Percentiles rank a stretch among this genome's conserved stretches.
phyloP scores from a whole-genome alignment of 2,113 vertebrate genomes.

The Antigone vipio region DNA sequence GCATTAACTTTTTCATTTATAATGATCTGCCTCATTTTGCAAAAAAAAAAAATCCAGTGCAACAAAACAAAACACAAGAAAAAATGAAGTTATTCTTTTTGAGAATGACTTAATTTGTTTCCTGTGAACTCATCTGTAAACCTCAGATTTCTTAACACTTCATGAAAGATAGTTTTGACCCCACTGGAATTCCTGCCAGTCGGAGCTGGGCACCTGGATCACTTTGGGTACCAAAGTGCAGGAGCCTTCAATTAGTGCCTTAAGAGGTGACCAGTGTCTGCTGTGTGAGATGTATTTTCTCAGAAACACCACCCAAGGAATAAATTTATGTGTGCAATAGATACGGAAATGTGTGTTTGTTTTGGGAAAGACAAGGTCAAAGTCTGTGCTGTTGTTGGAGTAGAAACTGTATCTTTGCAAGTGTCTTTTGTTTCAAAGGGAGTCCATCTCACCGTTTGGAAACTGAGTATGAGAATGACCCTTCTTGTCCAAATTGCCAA shows the following conservation, averaged over 20 bases:
- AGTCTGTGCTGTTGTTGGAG: rapidly evolving
- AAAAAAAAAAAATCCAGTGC: background rate
- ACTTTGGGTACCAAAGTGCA: background rate
- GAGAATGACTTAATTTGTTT: background rate
- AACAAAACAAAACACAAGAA: background rate
- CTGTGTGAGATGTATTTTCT: background rate
- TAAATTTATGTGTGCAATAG: background rate
- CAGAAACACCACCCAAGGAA: background rate
- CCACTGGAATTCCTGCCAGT: background rate
- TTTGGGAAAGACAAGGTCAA: background rate
- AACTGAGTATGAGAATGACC: background rate
- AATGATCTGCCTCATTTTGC: background rate
- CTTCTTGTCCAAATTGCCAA: background rate
- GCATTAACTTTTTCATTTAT: background rate
- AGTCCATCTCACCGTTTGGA: background rate
- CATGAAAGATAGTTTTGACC: background rate
- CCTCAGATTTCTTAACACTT: background rate
- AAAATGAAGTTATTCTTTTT: background rate
- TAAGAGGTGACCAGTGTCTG: background rate
- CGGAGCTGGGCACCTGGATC: background rate
- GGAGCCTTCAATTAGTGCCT: background rate
- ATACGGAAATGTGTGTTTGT: background rate
- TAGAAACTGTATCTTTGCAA: background rate
- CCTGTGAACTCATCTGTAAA: background rate
- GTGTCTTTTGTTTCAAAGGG: background rate